Evolutionary conservation across 1,140 invertebrate species (phyloP), one percentile per base, ranked within the genome.

Genomic region (Parapsyche elsis): DNA sequence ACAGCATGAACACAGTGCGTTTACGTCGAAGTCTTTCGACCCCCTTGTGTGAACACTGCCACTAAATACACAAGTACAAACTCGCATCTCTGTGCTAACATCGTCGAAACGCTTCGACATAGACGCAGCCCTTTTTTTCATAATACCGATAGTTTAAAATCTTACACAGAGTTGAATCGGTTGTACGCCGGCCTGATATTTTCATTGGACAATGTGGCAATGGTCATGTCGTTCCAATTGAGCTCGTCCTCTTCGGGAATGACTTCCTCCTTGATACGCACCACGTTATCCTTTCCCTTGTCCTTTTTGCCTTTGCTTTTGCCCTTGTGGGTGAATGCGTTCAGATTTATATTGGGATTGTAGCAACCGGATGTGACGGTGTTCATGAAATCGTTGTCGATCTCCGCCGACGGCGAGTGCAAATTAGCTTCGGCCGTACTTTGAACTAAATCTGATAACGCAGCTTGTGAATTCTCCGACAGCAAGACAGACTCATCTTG

Each of bases 221-320:
- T 80, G 61, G 87, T 85, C 88, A 88, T 89, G 76, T 88, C 87
- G 80, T 85, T 87, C 87, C 86, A 88, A 78, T 88, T 87, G 78
- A 86, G 83, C 75, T 88, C 87, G 84, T 88, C 88, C 67, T 89
- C 81, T 0, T 81, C 80, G 0, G 76, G 77, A 10, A 83, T 85
- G 14, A 89, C 84, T 84, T 89, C 88, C 80, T 88, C 88, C 85
- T 89, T 89, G 45, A 89, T 89, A 70, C 87, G 85, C 74, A 89
- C 79, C 24, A 87, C 81, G 74, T 84, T 84, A 9, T 74, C 67
- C 12, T 73, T 38, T 49, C 57, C 64, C 67, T 81, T 81, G 83
- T 85, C 84, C 24, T 86, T 84, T 82, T 86, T 88, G 0, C 84
- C 38, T 76, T 80, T 74, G 26, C 14, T 78, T 19, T 80, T 79